Evolutionary conservation across 2,888 invertebrate genomes (phyloP).

Genomic region (Rhopalosiphum nymphaeae): DNA sequence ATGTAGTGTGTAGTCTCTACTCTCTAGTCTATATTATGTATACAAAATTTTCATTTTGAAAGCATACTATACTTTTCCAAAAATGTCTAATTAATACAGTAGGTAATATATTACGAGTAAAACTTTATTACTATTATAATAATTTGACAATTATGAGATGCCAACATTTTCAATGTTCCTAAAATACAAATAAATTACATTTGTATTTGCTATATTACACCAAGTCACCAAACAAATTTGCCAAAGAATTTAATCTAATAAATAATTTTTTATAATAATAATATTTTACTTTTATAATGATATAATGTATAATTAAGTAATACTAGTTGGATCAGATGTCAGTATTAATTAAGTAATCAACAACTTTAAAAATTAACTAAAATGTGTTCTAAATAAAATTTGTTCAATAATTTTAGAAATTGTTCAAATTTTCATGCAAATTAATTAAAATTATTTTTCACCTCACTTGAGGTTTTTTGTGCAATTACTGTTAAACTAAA

Average conservation of each 20-base stretch:
- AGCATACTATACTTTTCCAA: not conserved
- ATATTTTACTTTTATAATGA: not conserved
- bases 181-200: not conserved
- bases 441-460: not conserved
- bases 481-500: not conserved
- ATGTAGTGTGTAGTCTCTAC: not conserved
- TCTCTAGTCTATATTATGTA: not conserved
- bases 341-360: not conserved
- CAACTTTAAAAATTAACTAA: not conserved
- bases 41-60: not conserved
- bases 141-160: conserved; percentile 20
- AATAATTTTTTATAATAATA: not conserved
- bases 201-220: not conserved
- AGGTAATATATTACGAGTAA: not conserved
- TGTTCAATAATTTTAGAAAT: not conserved
- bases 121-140: not conserved
- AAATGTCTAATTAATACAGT: not conserved
- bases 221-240: conserved; percentile 29
- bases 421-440: not conserved
- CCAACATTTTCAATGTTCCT: conserved; percentile 24
- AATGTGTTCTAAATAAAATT: not conserved
- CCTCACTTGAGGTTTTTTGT: not conserved
- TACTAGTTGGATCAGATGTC: not conserved
- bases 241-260: not conserved
- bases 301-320: not conserved